These are phyloP conservation scores for Macquaria ambigua DNA, from an alignment of 2,113 vertebrate species.

Conservation along the genomic window DNA sequence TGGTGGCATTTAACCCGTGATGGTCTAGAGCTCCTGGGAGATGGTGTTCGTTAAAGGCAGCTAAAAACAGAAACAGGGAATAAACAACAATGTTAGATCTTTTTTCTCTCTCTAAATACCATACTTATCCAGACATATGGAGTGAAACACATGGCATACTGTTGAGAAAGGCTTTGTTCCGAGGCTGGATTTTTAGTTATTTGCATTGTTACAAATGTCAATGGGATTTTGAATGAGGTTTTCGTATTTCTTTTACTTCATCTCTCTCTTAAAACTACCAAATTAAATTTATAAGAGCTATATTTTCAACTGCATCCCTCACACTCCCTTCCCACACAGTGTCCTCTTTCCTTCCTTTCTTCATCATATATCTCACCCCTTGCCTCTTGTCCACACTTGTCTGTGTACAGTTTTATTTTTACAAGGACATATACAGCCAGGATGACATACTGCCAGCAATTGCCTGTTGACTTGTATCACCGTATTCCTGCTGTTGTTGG, in stretches of 20 bases:
- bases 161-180: neutral
- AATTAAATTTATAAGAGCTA: constrained; percentile 33
- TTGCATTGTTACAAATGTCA: neutral
- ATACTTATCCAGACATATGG: neutral
- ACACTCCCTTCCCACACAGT: neutral
- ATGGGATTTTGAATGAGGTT: neutral
- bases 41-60: neutral
- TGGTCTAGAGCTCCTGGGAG: neutral
- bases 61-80: neutral
- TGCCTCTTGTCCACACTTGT: constrained; percentile 58
- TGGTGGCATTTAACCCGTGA: neutral
- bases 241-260: neutral
- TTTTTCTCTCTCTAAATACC: neutral
- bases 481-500: constrained; percentile 55
- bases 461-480: constrained; percentile 42
- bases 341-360: constrained; percentile 34
- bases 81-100: neutral
- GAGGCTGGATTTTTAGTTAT: neutral
- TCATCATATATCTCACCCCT: constrained; percentile 50
- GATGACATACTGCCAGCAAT: constrained; percentile 67
- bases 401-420: constrained; percentile 71
- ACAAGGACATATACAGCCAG: constrained; percentile 74
- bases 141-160: neutral
- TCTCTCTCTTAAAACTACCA: constrained; percentile 20
- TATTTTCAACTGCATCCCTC: constrained; percentile 6